Evolutionary conservation across 2,888 invertebrate species (phyloP).

Genomic region (Chironomus tentans): DNA sequence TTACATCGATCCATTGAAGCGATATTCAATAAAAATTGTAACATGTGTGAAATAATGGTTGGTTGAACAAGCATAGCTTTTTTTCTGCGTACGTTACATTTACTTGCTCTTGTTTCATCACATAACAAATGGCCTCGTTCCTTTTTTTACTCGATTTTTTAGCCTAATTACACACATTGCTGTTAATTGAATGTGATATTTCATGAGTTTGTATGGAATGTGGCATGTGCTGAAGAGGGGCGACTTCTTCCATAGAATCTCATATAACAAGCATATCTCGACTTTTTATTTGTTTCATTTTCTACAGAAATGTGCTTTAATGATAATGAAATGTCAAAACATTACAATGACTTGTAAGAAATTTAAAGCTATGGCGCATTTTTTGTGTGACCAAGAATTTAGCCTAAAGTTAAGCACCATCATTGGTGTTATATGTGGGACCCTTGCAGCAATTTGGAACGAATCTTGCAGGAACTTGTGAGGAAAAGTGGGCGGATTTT

Average conservation of each 20-base stretch:
- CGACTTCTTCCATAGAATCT: background rate
- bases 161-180: slow-evolving; percentile 2
- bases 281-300: no score
- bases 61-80: background rate
- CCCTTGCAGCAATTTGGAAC: no score
- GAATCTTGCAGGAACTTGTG: no score
- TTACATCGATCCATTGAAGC: background rate
- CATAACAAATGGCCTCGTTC: background rate
- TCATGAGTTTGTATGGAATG: background rate
- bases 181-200: slow-evolving; percentile 6
- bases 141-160: background rate
- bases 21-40: background rate
- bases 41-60: background rate
- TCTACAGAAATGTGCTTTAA: background rate
- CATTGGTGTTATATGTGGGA: no score
- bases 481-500: no score
- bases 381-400: no score
- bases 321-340: no score
- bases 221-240: background rate
- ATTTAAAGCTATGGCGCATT: no score
- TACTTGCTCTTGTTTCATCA: background rate
- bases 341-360: no score
- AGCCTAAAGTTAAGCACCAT: no score
- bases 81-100: background rate
- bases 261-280: no score